A percentile compares a stretch with the other conserved stretches of the same genome.
Conservation (phyloP, 2,888 invertebrate genomes). For the Dysmachus trigonus region DNA sequence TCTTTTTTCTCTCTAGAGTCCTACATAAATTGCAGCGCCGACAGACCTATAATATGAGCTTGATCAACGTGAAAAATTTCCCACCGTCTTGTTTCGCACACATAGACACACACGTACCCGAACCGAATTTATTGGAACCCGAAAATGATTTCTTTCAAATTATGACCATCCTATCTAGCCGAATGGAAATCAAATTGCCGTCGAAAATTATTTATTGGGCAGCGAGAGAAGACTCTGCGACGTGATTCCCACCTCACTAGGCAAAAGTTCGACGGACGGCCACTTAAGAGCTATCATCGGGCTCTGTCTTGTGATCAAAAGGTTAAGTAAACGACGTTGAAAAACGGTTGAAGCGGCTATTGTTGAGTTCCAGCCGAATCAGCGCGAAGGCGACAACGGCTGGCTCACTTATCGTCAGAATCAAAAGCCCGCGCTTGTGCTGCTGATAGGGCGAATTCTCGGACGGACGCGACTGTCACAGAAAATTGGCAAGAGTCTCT, state of each 20-base stretch:
- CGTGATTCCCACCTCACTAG: not conserved
- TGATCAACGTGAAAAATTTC: not conserved
- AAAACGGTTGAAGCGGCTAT: not conserved
- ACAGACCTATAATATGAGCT: not conserved
- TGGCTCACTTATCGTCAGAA: not conserved
- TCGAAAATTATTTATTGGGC: not conserved
- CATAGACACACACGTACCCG: not conserved
- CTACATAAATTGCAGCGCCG: not conserved
- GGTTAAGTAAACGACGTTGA: conserved; percentile 22
- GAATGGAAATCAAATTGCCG: not conserved
- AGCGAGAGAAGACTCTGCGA: not conserved
- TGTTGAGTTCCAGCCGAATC: not conserved
- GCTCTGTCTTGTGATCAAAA: conserved; percentile 9
- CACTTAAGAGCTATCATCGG: conserved; percentile 26
- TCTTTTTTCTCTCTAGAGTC: not conserved
- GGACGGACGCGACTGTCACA: not conserved
- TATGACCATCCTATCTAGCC: not conserved
- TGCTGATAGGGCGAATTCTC: not conserved
- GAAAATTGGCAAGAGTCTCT: not conserved
- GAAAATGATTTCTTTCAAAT: not conserved
- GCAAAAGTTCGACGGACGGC: not conserved
- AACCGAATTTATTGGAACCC: not conserved
- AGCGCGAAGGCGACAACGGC: not conserved
- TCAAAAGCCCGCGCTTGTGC: not conserved
- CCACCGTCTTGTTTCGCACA: not conserved